Evolutionary conservation across 2,888 invertebrate genomes (phyloP).

Genomic region (Tethea ocularis): DNA sequence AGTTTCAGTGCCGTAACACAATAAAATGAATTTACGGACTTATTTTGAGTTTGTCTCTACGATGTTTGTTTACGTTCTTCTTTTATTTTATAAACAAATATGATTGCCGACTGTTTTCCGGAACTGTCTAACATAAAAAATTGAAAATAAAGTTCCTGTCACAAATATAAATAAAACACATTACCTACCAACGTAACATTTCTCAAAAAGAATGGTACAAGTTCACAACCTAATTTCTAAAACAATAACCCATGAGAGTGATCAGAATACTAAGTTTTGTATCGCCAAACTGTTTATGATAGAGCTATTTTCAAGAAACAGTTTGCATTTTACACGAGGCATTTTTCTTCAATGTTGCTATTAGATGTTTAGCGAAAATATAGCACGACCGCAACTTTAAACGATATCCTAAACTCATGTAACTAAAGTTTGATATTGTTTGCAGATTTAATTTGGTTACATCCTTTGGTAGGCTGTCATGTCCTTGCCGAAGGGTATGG

Average conservation of each 20-base stretch:
- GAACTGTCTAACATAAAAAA: slow-evolving; percentile 1
- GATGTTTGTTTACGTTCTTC: slow-evolving; percentile 21
- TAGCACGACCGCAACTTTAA: not conserved
- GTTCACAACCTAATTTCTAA: not conserved
- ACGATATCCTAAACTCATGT: not conserved
- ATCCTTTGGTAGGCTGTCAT: not conserved
- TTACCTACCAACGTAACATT: not conserved
- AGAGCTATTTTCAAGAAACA: slow-evolving; percentile 28
- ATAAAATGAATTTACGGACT: slow-evolving; percentile 44
- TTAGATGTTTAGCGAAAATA: slow-evolving; percentile 19
- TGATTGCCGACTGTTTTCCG: not conserved
- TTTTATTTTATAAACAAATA: slow-evolving; percentile 5
- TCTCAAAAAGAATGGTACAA: not conserved
- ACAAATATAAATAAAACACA: not conserved
- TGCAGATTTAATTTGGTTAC: not conserved
- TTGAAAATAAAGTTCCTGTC: not conserved
- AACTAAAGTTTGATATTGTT: not conserved
- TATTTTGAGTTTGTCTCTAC: slow-evolving; percentile 29
- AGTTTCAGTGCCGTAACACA: slow-evolving; percentile 49
- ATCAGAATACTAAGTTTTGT: slow-evolving; percentile 20
- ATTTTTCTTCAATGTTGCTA: slow-evolving; percentile 30
- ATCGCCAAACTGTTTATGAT: slow-evolving; percentile 24
- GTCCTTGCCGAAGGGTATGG: slow-evolving; percentile 22
- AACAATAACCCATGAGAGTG: slow-evolving; percentile 3
- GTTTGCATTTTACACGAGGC: slow-evolving; percentile 39